A percentile compares a stretch with the other conserved stretches of the same genome.
These are phyloP conservation scores for Ophonus ardosiacus DNA, from an alignment of 2,888 invertebrate species.

Conservation along the genomic window DNA sequence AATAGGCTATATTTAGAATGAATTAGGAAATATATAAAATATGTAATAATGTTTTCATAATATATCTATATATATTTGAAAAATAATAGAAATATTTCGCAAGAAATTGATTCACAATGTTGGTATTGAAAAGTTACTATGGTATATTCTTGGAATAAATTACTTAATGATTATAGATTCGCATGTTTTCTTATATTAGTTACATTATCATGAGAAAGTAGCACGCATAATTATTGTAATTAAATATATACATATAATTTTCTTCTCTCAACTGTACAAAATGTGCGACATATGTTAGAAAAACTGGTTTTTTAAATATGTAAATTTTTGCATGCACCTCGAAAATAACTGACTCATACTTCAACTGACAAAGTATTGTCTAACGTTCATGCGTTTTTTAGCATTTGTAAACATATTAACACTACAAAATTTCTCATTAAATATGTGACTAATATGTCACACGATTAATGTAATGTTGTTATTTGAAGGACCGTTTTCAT, in stretches of 20 bases:
- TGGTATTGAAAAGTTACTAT: conserved; percentile 2
- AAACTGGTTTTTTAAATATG: conserved; percentile 24
- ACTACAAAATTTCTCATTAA: no score
- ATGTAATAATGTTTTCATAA: neutral
- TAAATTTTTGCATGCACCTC: conserved; percentile 3
- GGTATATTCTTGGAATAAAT: neutral
- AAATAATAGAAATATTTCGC: neutral
- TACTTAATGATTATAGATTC: neutral
- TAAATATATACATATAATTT: neutral
- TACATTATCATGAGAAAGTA: neutral
- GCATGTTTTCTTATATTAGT: neutral
- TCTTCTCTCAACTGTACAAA: neutral
- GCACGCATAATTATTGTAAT: neutral
- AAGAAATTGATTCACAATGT: neutral
- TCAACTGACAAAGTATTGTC: neutral
- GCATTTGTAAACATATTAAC: neutral
- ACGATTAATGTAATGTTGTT: no score
- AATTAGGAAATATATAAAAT: neutral
- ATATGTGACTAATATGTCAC: no score
- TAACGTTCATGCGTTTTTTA: neutral
- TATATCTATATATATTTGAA: neutral
- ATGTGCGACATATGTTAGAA: conserved; percentile 1
- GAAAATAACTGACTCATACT: conserved; percentile 29
- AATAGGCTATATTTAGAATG: conserved; percentile 6
- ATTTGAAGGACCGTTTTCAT: no score